These are phyloP conservation scores for Zaprionus africanus DNA, from an alignment of 1,140 invertebrate species.

Conservation along the genomic window DNA sequence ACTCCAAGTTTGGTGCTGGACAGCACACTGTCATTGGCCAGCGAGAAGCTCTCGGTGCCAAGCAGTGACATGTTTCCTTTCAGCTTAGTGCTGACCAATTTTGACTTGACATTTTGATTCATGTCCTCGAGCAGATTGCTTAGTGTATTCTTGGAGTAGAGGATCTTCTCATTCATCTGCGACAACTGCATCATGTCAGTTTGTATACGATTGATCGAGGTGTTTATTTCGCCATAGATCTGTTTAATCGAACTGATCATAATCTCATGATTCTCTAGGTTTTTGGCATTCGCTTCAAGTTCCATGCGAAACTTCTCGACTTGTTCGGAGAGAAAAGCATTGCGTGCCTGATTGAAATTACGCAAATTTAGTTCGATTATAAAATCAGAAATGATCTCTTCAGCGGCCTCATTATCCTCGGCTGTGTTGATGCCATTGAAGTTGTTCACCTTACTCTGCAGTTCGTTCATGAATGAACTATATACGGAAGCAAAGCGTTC, in stretches of 20 bases:
- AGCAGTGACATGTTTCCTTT: constrained; percentile 70
- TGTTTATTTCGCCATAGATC: constrained; percentile 69
- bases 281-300: constrained; percentile 52
- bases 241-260: constrained; percentile 71
- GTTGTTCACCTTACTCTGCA: constrained; percentile 67
- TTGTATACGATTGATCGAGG: constrained; percentile 71
- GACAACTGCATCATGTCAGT: constrained; percentile 76
- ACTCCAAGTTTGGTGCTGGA: constrained; percentile 65
- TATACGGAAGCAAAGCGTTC: constrained; percentile 59
- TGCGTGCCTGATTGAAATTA: constrained; percentile 62
- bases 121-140: constrained; percentile 69
- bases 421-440: constrained; percentile 55
- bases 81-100: constrained; percentile 66
- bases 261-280: constrained; percentile 72
- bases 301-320: constrained; percentile 67
- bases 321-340: constrained; percentile 68
- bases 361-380: constrained; percentile 71
- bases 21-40: constrained; percentile 71
- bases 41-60: constrained; percentile 69
- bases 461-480: constrained; percentile 59
- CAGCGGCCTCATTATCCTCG: constrained; percentile 44
- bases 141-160: constrained; percentile 73
- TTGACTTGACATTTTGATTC: constrained; percentile 61
- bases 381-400: constrained; percentile 74
- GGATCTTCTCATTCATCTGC: constrained; percentile 81